Percentiles rank a stretch among this genome's conserved stretches.
Conservation (phyloP, 2,888 invertebrate genomes). For the Tenthredo distinguenda region DNA sequence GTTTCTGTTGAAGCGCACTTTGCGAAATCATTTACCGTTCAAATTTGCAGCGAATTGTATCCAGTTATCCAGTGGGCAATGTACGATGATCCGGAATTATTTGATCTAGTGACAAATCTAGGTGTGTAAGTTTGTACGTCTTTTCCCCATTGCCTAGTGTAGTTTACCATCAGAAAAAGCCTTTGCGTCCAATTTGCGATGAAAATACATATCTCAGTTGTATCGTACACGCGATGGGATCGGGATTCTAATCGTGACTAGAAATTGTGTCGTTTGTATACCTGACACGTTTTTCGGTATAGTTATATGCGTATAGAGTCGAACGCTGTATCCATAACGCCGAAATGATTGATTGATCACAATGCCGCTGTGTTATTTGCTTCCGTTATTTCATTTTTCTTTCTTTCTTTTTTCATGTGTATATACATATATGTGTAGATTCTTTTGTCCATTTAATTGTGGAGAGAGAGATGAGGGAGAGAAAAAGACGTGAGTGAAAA, state of each 20-base stretch:
- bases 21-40: not conserved
- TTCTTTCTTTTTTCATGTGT: not conserved
- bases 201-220: not conserved
- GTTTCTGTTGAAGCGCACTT: not conserved
- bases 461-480: not conserved
- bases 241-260: not conserved
- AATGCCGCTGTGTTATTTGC: not conserved
- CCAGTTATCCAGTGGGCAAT: too few species aligned
- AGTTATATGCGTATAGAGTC: not conserved
- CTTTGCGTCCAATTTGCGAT: not conserved
- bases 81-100: not conserved
- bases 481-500: slow-evolving; percentile 8
- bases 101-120: not conserved
- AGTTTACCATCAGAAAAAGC: too few species aligned
- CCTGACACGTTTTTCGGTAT: not conserved
- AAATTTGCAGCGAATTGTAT: not conserved
- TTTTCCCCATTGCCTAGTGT: too few species aligned
- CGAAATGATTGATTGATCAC: slow-evolving; percentile 11
- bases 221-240: not conserved
- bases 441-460: not conserved
- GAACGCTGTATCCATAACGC: not conserved
- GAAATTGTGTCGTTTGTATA: not conserved
- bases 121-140: not conserved
- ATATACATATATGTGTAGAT: not conserved
- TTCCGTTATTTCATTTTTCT: not conserved